These are phyloP conservation scores for Entelurus aequoreus DNA, from an alignment of 2,113 vertebrate genomes.

Conservation along the genomic window DNA sequence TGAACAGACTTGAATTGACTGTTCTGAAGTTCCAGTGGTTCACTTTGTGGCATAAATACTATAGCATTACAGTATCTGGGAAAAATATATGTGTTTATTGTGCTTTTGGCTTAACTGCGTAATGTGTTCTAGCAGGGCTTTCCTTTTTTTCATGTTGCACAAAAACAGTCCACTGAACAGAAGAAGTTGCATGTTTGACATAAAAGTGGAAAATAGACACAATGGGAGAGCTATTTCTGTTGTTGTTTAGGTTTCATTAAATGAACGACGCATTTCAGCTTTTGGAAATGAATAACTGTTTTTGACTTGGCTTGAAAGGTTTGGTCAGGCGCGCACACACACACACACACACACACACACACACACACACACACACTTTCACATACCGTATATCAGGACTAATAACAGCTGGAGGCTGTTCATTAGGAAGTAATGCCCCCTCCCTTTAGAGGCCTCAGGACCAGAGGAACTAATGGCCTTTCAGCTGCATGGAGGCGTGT, in stretches of 20 bases:
- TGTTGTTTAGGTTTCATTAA: conserved; percentile 1
- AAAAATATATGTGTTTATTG: no score
- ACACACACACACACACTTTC: neutral
- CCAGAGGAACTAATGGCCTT: conserved; percentile 32
- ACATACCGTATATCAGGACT: conserved; percentile 8
- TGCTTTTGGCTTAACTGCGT: no score
- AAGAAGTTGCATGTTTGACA: neutral
- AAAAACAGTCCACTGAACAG: neutral
- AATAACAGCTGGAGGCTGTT: conserved; percentile 41
- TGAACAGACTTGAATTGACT: no score
- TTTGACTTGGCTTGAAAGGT: conserved; percentile 13
- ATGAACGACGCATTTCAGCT: conserved; percentile 3
- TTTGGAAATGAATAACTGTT: conserved; percentile 5
- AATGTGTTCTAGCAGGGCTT: no score
- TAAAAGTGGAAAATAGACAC: no score
- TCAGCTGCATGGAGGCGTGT: neutral
- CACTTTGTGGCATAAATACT: no score
- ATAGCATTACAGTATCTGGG: no score
- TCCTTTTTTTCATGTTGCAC: no score
- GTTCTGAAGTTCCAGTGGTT: no score
- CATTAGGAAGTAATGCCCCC: conserved; percentile 41
- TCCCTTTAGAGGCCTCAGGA: conserved; percentile 6
- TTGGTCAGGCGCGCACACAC: neutral
- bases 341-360: conserved; percentile 5
- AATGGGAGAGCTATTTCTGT: neutral